Evolutionary conservation across 1,140 invertebrate genomes (phyloP).

Genomic region (Mya arenaria): DNA sequence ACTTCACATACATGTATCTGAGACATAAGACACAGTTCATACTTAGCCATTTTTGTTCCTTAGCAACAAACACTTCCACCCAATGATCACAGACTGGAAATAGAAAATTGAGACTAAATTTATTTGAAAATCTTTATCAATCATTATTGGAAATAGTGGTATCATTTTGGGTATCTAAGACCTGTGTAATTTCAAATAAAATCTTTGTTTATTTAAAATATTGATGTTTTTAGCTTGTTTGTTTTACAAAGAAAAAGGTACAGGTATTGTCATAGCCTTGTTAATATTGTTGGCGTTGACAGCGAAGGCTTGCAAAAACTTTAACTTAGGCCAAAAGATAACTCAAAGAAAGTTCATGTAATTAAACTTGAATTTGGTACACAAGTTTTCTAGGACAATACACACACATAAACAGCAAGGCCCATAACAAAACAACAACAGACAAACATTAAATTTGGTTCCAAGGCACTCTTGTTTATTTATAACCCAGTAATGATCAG

Average conservation of each 20-base stretch:
- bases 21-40: constrained; percentile 48
- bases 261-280: too few species aligned
- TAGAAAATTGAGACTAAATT: background rate
- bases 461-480: background rate
- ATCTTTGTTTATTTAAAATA: background rate
- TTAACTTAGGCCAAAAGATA: too few species aligned
- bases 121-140: background rate
- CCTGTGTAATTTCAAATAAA: background rate
- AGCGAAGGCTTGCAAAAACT: too few species aligned
- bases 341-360: too few species aligned
- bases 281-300: too few species aligned
- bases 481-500: background rate
- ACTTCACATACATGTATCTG: background rate
- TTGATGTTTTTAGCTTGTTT: background rate
- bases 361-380: background rate
- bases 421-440: background rate
- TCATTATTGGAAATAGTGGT: background rate
- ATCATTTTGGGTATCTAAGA: background rate
- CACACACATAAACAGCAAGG: background rate
- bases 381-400: background rate
- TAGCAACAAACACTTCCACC: constrained; percentile 89
- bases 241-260: background rate
- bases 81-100: constrained; percentile 86
- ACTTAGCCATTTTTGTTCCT: constrained; percentile 77
- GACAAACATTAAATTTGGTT: background rate